Percentiles rank a stretch among this genome's conserved stretches.
phyloP scores from a whole-genome alignment of 2,888 invertebrate genomes.

The Polyploca ridens region DNA sequence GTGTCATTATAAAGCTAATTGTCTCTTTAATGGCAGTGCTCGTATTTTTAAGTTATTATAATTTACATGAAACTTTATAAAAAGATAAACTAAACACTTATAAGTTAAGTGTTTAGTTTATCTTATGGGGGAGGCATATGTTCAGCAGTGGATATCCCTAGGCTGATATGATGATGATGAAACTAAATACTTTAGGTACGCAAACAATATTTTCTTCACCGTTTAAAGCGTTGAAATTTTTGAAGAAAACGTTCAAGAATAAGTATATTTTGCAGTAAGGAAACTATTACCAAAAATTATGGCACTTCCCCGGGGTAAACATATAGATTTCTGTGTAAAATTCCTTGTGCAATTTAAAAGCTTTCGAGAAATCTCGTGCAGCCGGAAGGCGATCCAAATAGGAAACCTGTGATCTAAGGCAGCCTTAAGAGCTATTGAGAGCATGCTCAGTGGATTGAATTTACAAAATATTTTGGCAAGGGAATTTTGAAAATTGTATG shows the following conservation, averaged over 20 bases:
- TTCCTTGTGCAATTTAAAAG: conserved; percentile 50
- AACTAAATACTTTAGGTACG: not conserved
- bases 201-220: not conserved
- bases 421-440: conserved; percentile 32
- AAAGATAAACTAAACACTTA: too few species aligned
- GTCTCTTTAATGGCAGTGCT: too few species aligned
- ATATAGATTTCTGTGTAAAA: conserved; percentile 50
- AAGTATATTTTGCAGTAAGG: conserved; percentile 51
- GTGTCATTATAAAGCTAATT: too few species aligned
- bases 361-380: conserved; percentile 46
- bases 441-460: conserved; percentile 30
- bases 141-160: too few species aligned
- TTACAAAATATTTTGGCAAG: conserved; percentile 22
- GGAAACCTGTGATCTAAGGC: conserved; percentile 43
- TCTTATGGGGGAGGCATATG: too few species aligned
- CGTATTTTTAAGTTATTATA: too few species aligned
- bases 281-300: conserved; percentile 64
- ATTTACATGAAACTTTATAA: too few species aligned
- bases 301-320: conserved; percentile 44
- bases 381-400: conserved; percentile 33
- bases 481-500: not conserved
- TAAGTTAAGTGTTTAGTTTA: too few species aligned
- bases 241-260: conserved; percentile 44
- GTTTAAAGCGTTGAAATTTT: conserved; percentile 16
- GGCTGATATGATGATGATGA: not conserved